These are phyloP conservation scores for Pristis pectinata DNA, from an alignment of 2,797 vertebrate species.

Conservation along the genomic window DNA sequence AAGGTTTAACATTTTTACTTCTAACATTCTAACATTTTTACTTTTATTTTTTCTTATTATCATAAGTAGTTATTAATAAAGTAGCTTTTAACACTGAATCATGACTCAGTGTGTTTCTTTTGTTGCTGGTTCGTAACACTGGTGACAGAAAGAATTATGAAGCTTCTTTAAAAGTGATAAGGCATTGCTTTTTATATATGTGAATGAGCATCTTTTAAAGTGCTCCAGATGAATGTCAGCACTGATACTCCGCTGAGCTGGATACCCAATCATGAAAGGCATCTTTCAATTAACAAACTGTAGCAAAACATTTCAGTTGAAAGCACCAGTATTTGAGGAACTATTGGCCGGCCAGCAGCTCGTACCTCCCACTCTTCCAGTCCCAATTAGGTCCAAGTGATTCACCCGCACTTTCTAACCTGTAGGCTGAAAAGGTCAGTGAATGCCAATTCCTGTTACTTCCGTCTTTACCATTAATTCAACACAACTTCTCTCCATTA, in stretches of 20 bases:
- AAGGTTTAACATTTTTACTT: too few relatives aligned
- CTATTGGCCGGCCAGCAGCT: not conserved
- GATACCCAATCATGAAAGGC: not conserved
- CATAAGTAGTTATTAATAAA: too few relatives aligned
- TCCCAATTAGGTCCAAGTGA: not conserved
- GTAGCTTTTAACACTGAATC: too few relatives aligned
- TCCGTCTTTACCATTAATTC: not conserved
- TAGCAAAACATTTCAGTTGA: not conserved
- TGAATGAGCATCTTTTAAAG: not conserved
- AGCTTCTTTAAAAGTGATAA: not conserved
- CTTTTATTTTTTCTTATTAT: too few relatives aligned
- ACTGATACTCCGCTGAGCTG: not conserved
- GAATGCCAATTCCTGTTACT: conserved; percentile 2
- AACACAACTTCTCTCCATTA: not conserved
- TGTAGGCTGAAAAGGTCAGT: not conserved
- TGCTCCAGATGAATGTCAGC: not conserved
- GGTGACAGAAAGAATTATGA: not conserved
- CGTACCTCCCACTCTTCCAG: not conserved
- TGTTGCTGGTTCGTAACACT: too few relatives aligned
- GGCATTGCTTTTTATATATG: not conserved
- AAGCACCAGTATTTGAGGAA: not conserved
- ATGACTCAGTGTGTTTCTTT: too few relatives aligned
- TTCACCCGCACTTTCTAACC: not conserved
- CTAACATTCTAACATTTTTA: too few relatives aligned
- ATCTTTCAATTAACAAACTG: not conserved